A percentile compares a stretch with the other conserved stretches of the same genome.
phyloP scores from a whole-genome alignment of 2,797 vertebrate species.

The Distichodus sexfasciatus region DNA sequence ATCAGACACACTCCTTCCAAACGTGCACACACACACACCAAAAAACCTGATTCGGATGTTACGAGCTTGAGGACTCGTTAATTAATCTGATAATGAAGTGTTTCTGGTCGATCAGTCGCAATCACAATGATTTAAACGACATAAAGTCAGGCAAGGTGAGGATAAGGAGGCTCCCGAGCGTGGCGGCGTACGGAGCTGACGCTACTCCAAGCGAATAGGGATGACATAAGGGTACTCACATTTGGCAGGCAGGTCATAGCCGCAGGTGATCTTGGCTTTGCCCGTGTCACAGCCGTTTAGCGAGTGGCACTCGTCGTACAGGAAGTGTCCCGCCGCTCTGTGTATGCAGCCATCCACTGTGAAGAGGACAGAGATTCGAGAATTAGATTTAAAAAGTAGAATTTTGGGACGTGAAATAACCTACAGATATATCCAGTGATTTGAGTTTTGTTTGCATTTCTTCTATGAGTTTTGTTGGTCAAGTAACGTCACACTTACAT shows the following conservation, averaged over 20 bases:
- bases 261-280: slow-evolving; percentile 95
- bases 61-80: slow-evolving; percentile 33
- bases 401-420: background rate
- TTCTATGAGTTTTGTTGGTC: too few relatives aligned
- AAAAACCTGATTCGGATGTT: slow-evolving; percentile 26
- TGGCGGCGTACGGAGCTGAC: background rate
- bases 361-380: slow-evolving; percentile 47
- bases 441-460: too few relatives aligned
- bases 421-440: too few relatives aligned
- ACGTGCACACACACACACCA: slow-evolving; percentile 25
- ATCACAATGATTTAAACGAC: slow-evolving; percentile 8
- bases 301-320: slow-evolving; percentile 90
- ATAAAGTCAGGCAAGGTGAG: slow-evolving; percentile 12
- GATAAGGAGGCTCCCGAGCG: background rate
- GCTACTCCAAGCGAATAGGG: slow-evolving; percentile 24
- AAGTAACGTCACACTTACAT: too few relatives aligned
- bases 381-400: background rate
- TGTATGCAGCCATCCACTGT: slow-evolving; percentile 98
- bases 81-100: slow-evolving; percentile 35
- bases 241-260: slow-evolving; percentile 94
- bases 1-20: slow-evolving; percentile 55
- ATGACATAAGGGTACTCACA: slow-evolving; percentile 79
- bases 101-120: slow-evolving; percentile 23
- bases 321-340: slow-evolving; percentile 89
- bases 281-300: slow-evolving; percentile 95